Evolutionary conservation across 1,140 invertebrate genomes (phyloP).

Genomic region (Pseudachorutes palmiensis): DNA sequence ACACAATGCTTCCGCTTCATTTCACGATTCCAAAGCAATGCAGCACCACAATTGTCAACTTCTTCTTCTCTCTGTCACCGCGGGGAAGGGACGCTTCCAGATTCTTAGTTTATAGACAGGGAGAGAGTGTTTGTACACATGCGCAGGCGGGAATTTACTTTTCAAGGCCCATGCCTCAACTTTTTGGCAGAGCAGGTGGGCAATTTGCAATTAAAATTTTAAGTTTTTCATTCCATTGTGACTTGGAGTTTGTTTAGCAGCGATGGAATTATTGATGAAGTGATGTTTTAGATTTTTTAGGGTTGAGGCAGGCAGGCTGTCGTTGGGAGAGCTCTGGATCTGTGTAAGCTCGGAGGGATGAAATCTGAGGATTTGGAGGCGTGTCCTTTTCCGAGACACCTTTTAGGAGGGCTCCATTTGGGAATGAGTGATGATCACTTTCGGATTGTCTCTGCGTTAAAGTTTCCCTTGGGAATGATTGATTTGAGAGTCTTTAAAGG

Average conservation of each 20-base stretch:
- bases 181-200: background rate
- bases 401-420: background rate
- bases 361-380: background rate
- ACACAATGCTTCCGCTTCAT: background rate
- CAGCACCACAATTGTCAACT: background rate
- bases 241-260: background rate
- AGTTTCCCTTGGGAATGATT: background rate
- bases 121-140: no score
- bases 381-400: background rate
- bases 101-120: no score
- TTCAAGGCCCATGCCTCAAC: background rate
- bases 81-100: no score
- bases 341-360: background rate
- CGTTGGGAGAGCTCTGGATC: background rate
- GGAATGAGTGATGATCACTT: no score
- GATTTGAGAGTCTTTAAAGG: background rate
- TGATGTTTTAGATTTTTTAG: background rate
- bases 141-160: background rate
- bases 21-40: background rate
- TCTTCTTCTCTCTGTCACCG: no score
- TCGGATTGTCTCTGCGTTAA: no score
- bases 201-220: background rate
- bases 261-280: background rate
- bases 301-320: background rate
- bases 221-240: background rate